phyloP scores from a whole-genome alignment of 2,888 invertebrate species.

The Lycocerus yunnanus region DNA sequence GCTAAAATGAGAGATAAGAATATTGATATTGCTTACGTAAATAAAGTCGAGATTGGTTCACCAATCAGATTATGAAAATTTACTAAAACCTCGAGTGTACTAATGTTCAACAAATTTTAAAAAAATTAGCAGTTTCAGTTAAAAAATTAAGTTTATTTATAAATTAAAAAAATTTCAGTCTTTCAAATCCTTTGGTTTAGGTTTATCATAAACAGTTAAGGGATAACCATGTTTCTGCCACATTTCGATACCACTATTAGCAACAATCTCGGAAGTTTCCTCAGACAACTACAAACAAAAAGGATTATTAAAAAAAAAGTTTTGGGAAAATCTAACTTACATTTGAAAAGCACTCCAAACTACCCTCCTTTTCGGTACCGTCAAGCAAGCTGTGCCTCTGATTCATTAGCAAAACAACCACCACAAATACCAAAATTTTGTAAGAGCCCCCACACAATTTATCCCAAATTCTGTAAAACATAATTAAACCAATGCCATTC shows the following conservation, averaged over 20 bases:
- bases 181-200: conserved; percentile 39
- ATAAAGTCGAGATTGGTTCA: too few relatives aligned
- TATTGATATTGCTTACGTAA: too few relatives aligned
- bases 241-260: conserved; percentile 82
- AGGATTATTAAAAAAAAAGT: not conserved
- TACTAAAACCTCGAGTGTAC: too few relatives aligned
- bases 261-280: conserved; percentile 80
- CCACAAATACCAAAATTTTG: conserved; percentile 79
- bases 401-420: conserved; percentile 74
- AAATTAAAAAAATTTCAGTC: not conserved
- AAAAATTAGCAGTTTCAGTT: too few relatives aligned
- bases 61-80: too few relatives aligned
- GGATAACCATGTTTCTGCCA: conserved; percentile 81
- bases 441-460: conserved; percentile 85
- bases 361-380: conserved; percentile 63
- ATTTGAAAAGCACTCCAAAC: conserved; percentile 69
- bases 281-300: conserved; percentile 69
- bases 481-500: not conserved
- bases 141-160: not conserved
- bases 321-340: conserved; percentile 55
- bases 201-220: conserved; percentile 53
- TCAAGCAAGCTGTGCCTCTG: conserved; percentile 69
- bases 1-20: too few relatives aligned
- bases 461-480: conserved; percentile 76
- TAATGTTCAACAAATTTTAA: too few relatives aligned